Base-by-base conservation (phyloP, 2,888 invertebrate genomes). In the Metalampra italica region DNA sequence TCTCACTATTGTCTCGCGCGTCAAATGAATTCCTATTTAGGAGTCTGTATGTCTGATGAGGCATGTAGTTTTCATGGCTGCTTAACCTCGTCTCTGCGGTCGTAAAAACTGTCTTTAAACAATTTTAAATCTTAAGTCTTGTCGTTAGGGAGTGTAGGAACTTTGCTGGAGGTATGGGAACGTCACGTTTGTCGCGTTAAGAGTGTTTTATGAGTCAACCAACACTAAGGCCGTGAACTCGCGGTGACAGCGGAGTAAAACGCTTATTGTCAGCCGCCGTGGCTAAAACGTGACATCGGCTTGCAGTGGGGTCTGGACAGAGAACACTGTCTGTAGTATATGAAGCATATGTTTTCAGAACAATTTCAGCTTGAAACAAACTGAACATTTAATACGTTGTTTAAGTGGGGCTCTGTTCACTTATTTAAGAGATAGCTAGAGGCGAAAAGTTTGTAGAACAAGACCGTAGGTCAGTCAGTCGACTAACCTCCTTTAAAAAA, bases 261-360 rank as follows among this genome's bases (percentile, higher is more conserved):
- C 66, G 78, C 69, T 70, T 81, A 86, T 87, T 88, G 87, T 87
- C 88, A 86, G 86, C 84, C 71, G 63, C 70, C 85, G 85, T 87
- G 71, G 71, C 87, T 82, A 87, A 88, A 73, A 68, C 80, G 86
- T 84, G 82, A 88, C 88, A 88, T 89, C 78, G 66, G 57, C 84
- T 68, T 69, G 76, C 76, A 62, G 78, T 80, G 79, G 72, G 85
- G 82, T 81, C 81, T 55, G 49, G 66, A 73, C 66, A 68, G 46
- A 55, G 59, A 39, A 56, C 54, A 57, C 34, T 49, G 64, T 54
- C 34, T 49, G 64, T 54, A 53, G 55, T 22, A 22, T 22, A 3
- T 22, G 5, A 22, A 22, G 2, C 22, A 22, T 22, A 2, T 22
- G 5, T 22, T 22, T 22, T 22, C 22, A 5, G 22, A 22, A 22